Conservation (phyloP, 2,797 vertebrate species). For the Coendou prehensilis region DNA sequence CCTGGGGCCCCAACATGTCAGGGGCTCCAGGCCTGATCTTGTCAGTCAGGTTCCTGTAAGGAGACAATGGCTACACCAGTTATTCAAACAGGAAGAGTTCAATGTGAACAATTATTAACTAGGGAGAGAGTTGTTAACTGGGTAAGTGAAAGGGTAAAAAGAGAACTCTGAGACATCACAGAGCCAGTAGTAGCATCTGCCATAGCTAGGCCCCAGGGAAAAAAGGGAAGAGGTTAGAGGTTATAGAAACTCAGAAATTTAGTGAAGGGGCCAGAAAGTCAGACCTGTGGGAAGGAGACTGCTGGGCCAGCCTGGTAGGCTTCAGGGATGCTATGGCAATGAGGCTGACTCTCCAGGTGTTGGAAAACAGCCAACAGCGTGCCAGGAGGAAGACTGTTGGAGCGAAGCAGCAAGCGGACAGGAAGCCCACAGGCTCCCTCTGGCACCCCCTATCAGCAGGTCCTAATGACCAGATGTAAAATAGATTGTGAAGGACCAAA, state of each 20-base stretch:
- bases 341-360: background rate
- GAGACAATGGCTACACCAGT: background rate
- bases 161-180: background rate
- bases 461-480: background rate
- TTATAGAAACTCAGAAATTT: background rate
- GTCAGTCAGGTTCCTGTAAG: background rate
- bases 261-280: too few species aligned
- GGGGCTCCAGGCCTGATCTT: background rate
- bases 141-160: background rate
- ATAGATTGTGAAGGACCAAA: too few species aligned
- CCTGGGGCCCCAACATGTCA: too few species aligned
- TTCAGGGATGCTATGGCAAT: background rate
- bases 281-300: background rate
- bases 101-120: background rate
- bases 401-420: rapidly evolving
- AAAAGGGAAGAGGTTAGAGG: background rate
- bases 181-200: background rate
- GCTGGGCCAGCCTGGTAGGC: background rate
- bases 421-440: background rate
- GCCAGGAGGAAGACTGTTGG: background rate
- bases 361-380: background rate
- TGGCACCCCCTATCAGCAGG: background rate
- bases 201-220: background rate
- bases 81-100: background rate
- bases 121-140: background rate